Evolutionary conservation across 2,113 vertebrate genomes (phyloP).

Genomic region (Falco punctatus): DNA sequence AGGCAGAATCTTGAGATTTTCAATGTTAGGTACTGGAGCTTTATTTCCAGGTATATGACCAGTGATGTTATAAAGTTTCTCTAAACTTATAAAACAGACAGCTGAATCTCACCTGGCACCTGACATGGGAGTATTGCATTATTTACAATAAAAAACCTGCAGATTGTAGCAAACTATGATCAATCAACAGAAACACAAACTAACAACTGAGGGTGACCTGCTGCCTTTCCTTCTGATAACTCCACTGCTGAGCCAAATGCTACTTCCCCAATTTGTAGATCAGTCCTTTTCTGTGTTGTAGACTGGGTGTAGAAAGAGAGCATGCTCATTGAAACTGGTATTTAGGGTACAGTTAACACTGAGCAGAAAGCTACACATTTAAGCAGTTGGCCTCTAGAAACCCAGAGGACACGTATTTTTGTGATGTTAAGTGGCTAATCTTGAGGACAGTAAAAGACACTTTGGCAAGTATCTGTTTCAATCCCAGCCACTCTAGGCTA

Average conservation of each 20-base stretch:
- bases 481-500: neutral
- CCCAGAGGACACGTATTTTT: neutral
- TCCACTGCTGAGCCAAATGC: neutral
- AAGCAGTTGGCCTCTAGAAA: neutral
- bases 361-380: neutral
- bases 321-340: neutral
- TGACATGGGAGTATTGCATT: neutral
- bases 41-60: neutral
- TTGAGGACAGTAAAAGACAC: neutral
- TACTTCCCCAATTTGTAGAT: neutral
- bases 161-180: neutral
- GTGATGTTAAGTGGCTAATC: neutral
- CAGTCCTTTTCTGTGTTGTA: neutral
- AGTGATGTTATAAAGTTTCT: neutral
- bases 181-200: neutral
- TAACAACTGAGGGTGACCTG: neutral
- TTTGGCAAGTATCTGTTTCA: neutral
- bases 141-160: neutral
- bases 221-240: neutral
- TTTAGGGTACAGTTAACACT: neutral
- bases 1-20: neutral
- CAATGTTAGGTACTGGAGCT: neutral
- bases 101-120: neutral
- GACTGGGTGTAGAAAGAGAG: neutral
- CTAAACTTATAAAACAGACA: neutral